Percentiles rank a stretch among this genome's conserved stretches.
These are phyloP conservation scores for Eretmocerus hayati DNA, from an alignment of 2,888 invertebrate genomes.

Conservation along the genomic window DNA sequence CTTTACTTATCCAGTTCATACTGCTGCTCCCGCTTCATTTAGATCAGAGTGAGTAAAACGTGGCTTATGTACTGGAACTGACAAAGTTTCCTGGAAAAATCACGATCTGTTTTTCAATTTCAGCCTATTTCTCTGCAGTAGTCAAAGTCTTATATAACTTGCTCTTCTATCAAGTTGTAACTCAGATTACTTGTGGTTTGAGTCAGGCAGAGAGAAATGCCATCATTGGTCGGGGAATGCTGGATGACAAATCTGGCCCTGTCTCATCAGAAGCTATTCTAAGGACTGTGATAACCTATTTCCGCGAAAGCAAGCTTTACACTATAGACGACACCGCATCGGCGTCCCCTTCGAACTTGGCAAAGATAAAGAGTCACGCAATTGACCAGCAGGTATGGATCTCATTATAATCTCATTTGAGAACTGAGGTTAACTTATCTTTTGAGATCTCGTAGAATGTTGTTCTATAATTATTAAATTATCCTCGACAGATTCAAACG, in stretches of 20 bases:
- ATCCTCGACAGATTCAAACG: slow-evolving; percentile 60
- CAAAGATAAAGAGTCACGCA: slow-evolving; percentile 19
- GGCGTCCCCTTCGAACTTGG: slow-evolving; percentile 11
- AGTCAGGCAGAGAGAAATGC: slow-evolving; percentile 56
- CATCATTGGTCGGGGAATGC: slow-evolving; percentile 33
- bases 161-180: slow-evolving; percentile 80
- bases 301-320: slow-evolving; percentile 35
- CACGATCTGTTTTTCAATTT: slow-evolving; percentile 32
- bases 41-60: slow-evolving; percentile 63
- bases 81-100: background rate
- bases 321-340: slow-evolving; percentile 22
- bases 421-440: too few relatives aligned
- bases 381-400: slow-evolving; percentile 24
- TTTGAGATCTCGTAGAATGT: background rate
- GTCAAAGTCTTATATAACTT: slow-evolving; percentile 84
- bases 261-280: slow-evolving; percentile 33
- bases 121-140: slow-evolving; percentile 83
- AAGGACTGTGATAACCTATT: slow-evolving; percentile 34
- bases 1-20: slow-evolving; percentile 80
- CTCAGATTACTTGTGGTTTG: slow-evolving; percentile 67
- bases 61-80: too few relatives aligned
- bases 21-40: slow-evolving; percentile 77
- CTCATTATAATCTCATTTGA: too few relatives aligned
- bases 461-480: background rate
- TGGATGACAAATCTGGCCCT: slow-evolving; percentile 24